Base-by-base conservation (phyloP, 2,113 vertebrate species). In the Choloepus hoffmanni region DNA sequence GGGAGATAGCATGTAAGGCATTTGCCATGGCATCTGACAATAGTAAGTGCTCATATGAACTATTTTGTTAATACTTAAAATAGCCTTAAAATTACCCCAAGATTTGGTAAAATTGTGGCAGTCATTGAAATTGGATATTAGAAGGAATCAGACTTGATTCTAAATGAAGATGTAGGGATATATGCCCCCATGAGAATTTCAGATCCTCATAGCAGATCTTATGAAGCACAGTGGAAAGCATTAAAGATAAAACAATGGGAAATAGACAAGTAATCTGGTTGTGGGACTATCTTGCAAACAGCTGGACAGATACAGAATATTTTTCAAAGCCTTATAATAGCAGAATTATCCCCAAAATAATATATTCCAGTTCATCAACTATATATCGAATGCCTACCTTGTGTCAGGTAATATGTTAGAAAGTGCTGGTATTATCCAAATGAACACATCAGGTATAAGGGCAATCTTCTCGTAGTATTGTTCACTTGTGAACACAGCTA, bases 381-480 rank as follows among this genome's bases (percentile, higher is more conserved):
- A 28, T 30, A 43, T 40, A 76, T 85, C 77, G 13, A 87, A 48
- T 85, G 18, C 3, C 24, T 83, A 30, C 55, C 45, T 94, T 95
- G 4, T 93, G 86, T 24, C 14, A 53, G 65, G 16, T 12, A 89
- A 79, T 86, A 19, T 95, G 62, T 85, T 92, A 63, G 63, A 12
- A 93, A 63, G 28, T 67, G 13, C 74, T 85, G 40, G 55, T 0
- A 78, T 82, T 55, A 89, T 33, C 43, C n/a, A 94, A 53, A 89
- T 94, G n/a, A 95, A 89, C 19, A 36, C 55, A 24, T 81, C 83
- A 74, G 24, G 81, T 85, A 33, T 90, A 6, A 92, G 4, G 14
- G 23, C 53, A 89, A n/a, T 92, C 89, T 81, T 18, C 28, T 74
- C 55, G 3, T 81, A 95, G 58, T 48, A 85, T 85, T 50, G 76